Evolutionary conservation across 2,888 invertebrate species (phyloP).

Genomic region (Endomychus coccineus): DNA sequence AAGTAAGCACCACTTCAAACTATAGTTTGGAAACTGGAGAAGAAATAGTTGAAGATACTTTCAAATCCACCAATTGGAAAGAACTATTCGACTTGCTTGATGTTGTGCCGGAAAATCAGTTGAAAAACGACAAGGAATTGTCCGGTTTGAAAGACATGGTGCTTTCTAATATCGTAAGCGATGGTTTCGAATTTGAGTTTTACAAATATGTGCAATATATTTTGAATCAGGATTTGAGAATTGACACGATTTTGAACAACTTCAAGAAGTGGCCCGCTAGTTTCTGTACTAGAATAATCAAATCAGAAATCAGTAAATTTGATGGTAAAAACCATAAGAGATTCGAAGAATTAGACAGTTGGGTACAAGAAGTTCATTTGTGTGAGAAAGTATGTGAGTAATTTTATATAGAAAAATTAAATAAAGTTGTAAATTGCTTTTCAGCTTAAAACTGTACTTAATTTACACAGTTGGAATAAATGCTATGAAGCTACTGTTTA

Average conservation of each 20-base stretch:
- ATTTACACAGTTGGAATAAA: conserved; percentile 53
- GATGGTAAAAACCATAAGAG: conserved; percentile 31
- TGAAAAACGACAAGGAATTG: conserved; percentile 48
- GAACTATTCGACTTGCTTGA: conserved; percentile 46
- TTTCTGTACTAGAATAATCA: conserved; percentile 49
- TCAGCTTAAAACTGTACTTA: conserved; percentile 52
- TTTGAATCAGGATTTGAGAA: conserved; percentile 46
- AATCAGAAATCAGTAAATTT: conserved; percentile 46
- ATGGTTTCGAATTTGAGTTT: conserved; percentile 44
- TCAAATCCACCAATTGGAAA: conserved; percentile 37
- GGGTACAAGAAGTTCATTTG: conserved; percentile 55
- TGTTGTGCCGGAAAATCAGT: conserved; percentile 52
- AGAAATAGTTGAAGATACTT: conserved; percentile 32
- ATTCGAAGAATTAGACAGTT: conserved; percentile 44
- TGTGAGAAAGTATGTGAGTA: conserved; percentile 51
- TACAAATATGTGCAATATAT: conserved; percentile 50
- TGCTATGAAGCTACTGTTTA: conserved; percentile 42
- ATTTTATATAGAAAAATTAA: background rate
- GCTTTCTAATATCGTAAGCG: conserved; percentile 52
- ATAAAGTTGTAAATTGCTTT: conserved; percentile 12
- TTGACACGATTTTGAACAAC: conserved; percentile 49
- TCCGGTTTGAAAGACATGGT: conserved; percentile 52
- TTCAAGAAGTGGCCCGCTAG: conserved; percentile 51
- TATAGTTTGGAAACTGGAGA: conserved; percentile 33
- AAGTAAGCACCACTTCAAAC: conserved; percentile 18